A percentile compares a stretch with the other conserved stretches of the same genome.
Evolutionary conservation across 2,113 vertebrate species (phyloP).

Genomic region (Columbina picui): DNA sequence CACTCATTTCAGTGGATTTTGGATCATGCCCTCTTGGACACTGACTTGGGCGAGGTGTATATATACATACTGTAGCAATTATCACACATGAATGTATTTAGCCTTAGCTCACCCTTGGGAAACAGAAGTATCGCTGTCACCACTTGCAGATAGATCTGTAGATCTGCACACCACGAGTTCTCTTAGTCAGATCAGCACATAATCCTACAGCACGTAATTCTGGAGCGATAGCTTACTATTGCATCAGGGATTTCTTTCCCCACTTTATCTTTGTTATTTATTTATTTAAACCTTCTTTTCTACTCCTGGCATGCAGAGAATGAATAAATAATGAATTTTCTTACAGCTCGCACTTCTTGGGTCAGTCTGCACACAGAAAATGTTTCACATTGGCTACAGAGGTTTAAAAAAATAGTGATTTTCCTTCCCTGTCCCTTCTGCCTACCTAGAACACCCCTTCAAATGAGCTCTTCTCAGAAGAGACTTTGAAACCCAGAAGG

Average conservation of each 20-base stretch:
- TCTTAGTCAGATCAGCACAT: neutral
- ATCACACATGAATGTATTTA: neutral
- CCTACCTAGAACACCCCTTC: neutral
- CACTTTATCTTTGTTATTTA: neutral
- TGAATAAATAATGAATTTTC: neutral
- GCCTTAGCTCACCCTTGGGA: conserved; percentile 19
- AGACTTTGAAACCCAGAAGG: neutral
- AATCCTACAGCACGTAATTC: neutral
- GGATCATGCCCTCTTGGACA: neutral
- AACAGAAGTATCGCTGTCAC: neutral
- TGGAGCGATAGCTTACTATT: neutral
- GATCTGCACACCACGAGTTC: neutral
- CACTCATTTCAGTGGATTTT: neutral
- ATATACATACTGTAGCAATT: neutral
- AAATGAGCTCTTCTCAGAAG: neutral
- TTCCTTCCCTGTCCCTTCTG: neutral
- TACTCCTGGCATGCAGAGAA: neutral
- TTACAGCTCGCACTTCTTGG: neutral
- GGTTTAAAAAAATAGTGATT: neutral
- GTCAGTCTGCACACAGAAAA: neutral
- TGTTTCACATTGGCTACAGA: accelerated
- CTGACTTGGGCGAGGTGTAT: neutral
- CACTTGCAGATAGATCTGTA: conserved; percentile 21
- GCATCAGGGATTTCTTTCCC: neutral
- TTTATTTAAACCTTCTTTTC: neutral